phyloP scores from a whole-genome alignment of 2,888 invertebrate species.

The Phytoseiulus persimilis region DNA sequence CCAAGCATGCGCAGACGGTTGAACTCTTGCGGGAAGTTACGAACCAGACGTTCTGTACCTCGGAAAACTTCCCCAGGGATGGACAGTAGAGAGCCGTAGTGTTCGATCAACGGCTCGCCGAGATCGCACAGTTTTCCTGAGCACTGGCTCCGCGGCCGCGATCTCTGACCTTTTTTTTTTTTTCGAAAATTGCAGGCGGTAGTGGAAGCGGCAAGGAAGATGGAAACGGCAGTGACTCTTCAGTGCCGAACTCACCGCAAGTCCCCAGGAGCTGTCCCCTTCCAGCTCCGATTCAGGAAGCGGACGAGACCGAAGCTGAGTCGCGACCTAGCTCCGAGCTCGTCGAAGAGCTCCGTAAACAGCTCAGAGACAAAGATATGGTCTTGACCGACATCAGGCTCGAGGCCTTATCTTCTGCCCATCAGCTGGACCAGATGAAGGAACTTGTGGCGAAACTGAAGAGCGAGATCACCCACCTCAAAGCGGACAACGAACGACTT shows the following conservation, averaged over 20 bases:
- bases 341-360: slow-evolving; percentile 73
- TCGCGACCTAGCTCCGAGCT: slow-evolving; percentile 14
- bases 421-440: slow-evolving; percentile 88
- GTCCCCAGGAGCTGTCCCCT: slow-evolving; percentile 6
- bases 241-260: slow-evolving; percentile 43
- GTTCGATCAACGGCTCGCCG: too few relatives aligned
- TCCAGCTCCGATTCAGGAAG: slow-evolving; percentile 28
- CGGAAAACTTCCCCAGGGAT: too few relatives aligned
- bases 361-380: slow-evolving; percentile 87
- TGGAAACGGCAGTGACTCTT: slow-evolving; percentile 41
- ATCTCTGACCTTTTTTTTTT: background rate
- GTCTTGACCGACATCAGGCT: slow-evolving; percentile 90
- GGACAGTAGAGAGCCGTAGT: too few relatives aligned
- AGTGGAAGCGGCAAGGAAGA: slow-evolving; percentile 42
- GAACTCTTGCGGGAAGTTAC: too few relatives aligned
- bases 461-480: slow-evolving; percentile 89
- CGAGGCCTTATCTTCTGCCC: slow-evolving; percentile 91
- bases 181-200: slow-evolving; percentile 15
- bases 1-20: too few relatives aligned
- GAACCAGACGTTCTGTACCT: too few relatives aligned
- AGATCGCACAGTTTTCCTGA: background rate
- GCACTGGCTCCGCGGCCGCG: background rate
- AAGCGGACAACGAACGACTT: slow-evolving; percentile 89
- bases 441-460: slow-evolving; percentile 96
- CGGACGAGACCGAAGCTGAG: slow-evolving; percentile 24